A percentile compares a stretch with the other conserved stretches of the same genome.
These are phyloP conservation scores for Pteromalus puparum DNA, from an alignment of 1,140 invertebrate genomes.

Conservation along the genomic window DNA sequence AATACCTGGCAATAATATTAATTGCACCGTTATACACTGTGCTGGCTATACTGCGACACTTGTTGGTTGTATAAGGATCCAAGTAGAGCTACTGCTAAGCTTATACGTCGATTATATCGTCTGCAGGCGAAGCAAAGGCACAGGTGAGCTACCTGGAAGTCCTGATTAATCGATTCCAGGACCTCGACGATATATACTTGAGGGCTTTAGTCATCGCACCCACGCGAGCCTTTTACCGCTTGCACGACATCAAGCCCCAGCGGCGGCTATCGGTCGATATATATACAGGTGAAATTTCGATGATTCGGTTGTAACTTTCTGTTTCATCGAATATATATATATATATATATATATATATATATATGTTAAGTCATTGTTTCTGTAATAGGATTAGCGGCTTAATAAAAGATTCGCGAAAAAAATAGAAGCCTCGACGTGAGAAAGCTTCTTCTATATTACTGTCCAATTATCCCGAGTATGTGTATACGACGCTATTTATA, in stretches of 20 bases:
- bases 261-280: background rate
- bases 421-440: too few relatives aligned
- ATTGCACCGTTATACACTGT: background rate
- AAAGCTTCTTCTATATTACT: too few relatives aligned
- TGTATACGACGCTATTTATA: too few relatives aligned
- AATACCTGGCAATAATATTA: background rate
- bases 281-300: slow-evolving; percentile 6
- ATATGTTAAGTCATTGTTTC: too few relatives aligned
- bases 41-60: background rate
- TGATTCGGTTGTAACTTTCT: background rate
- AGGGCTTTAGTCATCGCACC: slow-evolving; percentile 23
- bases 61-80: background rate
- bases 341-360: too few relatives aligned
- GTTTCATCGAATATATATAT: too few relatives aligned
- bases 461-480: too few relatives aligned
- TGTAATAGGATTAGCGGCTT: background rate
- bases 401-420: too few relatives aligned
- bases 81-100: too few relatives aligned
- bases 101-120: background rate
- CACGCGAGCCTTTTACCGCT: background rate
- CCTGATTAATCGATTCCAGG: slow-evolving; percentile 37
- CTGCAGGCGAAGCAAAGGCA: background rate
- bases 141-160: slow-evolving; percentile 40
- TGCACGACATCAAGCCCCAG: background rate
- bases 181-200: background rate